Base-by-base conservation (phyloP, 2,888 invertebrate genomes). In the Limnephilus auricula region DNA sequence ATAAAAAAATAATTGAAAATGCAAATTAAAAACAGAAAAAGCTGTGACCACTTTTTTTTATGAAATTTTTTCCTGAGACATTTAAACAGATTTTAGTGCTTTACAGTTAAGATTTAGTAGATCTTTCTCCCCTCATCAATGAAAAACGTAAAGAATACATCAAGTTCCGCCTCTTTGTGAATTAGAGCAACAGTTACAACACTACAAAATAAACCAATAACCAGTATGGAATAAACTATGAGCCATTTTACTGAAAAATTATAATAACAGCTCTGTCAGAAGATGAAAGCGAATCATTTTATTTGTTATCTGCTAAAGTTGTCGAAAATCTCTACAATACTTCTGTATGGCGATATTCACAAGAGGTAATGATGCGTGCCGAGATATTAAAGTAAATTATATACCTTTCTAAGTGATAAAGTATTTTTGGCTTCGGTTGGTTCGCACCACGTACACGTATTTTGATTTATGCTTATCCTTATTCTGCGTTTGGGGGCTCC, bases 311-410 rank as follows among this genome's bases (percentile, higher is more conserved):
- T 34, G 87, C 86, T 25, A 87, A 65, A 87, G 87, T 87, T 65
- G 87, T 65, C 87, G 18, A 78, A 82, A 90, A 84, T 90, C 78
- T 84, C 84, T 83, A 84, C 84, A 90, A 90, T 90, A 90, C 90
- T 90, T 90, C 86, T 86, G 86, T 86, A 86, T 82, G 88, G 90
- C 78, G 90, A 90, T 88, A 90, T 90, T 90, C 80, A 80, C 86
- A 45, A 80, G 65, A 89, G 92, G 92, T 92, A 92, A 92, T 92
- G 92, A 90, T 78, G 91, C 92, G 92, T 92, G 91, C 89, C 40
- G 34, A 91, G 92, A 91, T 91, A 92, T 86, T 89, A 80, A 92
- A 92, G 79, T 91, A 86, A 92, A 89, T 92, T 92, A 91, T 89
- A 85, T 80, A 78, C 92, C 82, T 78, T 79, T 92, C 86, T 89